These are phyloP conservation scores for Trilocha varians DNA, from an alignment of 2,888 invertebrate species.

Conservation along the genomic window DNA sequence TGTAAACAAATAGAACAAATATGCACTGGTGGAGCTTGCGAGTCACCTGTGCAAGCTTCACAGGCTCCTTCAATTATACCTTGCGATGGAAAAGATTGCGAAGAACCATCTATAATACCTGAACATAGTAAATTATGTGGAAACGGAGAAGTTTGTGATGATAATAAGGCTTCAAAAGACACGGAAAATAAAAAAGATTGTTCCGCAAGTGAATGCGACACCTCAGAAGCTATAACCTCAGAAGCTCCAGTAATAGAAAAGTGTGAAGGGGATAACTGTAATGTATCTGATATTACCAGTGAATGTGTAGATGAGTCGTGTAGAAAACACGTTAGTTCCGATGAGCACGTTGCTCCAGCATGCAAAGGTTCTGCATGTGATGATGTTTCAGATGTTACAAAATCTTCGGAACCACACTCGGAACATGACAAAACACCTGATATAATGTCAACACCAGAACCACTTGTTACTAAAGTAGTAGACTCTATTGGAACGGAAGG, in stretches of 20 bases:
- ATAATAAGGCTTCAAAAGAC: slow-evolving; percentile 1
- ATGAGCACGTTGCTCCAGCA: slow-evolving; percentile 18
- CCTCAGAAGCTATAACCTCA: not conserved
- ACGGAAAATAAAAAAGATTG: slow-evolving; percentile 2
- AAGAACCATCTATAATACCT: slow-evolving; percentile 12
- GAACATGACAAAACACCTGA: slow-evolving; percentile 2
- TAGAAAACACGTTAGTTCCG: slow-evolving; percentile 27
- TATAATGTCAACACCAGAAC: slow-evolving; percentile 7
- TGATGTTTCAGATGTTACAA: slow-evolving; percentile 24
- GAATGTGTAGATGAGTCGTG: slow-evolving; percentile 41
- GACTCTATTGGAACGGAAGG: not conserved
- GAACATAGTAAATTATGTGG: slow-evolving; percentile 15
- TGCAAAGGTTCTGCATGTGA: slow-evolving; percentile 21
- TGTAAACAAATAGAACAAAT: slow-evolving; percentile 16
- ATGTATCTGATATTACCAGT: slow-evolving; percentile 15
- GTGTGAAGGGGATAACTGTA: slow-evolving; percentile 6
- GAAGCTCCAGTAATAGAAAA: not conserved
- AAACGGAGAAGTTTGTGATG: slow-evolving; percentile 18
- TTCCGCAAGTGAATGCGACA: not conserved
- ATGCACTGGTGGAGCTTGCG: slow-evolving; percentile 27
- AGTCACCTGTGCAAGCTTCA: slow-evolving; percentile 9
- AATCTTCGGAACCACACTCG: slow-evolving; percentile 1
- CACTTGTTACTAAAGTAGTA: not conserved
- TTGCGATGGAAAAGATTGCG: slow-evolving; percentile 28
- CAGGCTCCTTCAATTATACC: slow-evolving; percentile 17